A percentile compares a stretch with the other conserved stretches of the same genome.
Evolutionary conservation across 2,797 vertebrate species (phyloP).

Genomic region (Pteropus rufus): DNA sequence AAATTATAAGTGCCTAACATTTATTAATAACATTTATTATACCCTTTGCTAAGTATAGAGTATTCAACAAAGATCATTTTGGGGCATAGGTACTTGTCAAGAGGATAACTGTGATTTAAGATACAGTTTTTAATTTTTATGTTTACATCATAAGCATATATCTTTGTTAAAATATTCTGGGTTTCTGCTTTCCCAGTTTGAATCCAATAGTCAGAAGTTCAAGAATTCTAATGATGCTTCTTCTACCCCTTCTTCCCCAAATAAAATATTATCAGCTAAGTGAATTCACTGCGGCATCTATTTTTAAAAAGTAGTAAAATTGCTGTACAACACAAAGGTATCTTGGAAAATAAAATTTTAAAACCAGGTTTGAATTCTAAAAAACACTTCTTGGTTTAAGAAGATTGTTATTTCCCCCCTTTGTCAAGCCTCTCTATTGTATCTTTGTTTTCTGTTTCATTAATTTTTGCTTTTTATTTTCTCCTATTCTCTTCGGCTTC

Average conservation of each 20-base stretch:
- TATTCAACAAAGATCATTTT: not conserved
- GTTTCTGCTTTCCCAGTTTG: not conserved
- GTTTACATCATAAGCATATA: not conserved
- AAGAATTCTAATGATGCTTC: not conserved
- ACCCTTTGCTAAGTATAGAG: not conserved
- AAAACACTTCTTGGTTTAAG: not conserved
- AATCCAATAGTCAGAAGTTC: not conserved
- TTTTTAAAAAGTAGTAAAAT: constrained; percentile 16
- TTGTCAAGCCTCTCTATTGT: not conserved
- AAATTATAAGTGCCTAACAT: not conserved
- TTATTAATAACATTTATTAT: not conserved
- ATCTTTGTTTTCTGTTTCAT: constrained; percentile 1
- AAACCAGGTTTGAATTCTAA: constrained; percentile 15
- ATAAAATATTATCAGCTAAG: not conserved
- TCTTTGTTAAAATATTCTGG: not conserved
- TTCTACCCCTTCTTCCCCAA: not conserved
- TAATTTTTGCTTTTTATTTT: constrained; percentile 29
- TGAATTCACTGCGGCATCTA: not conserved
- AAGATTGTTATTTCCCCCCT: not conserved
- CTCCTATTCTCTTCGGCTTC: not conserved
- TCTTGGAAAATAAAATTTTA: constrained; percentile 18
- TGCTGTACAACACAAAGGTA: not conserved
- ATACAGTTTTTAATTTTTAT: not conserved
- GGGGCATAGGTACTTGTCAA: not conserved
- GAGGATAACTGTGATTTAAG: not conserved